Conservation (phyloP, 2,888 invertebrate species). For the Drosophila antonietae region DNA sequence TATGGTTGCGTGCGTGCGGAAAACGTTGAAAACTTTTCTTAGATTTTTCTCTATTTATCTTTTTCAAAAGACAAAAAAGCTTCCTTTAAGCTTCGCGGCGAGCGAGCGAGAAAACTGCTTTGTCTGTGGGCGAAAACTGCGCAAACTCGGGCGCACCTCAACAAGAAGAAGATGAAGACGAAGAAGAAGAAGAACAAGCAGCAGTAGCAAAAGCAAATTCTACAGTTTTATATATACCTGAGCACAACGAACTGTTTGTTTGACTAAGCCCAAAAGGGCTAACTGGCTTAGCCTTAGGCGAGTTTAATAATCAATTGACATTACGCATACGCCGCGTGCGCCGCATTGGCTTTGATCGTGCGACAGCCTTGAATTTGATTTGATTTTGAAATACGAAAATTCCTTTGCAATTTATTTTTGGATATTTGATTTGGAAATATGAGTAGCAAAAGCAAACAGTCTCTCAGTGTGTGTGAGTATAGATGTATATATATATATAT, state of each 20-base stretch:
- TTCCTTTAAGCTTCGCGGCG: constrained; percentile 57
- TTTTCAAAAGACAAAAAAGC: constrained; percentile 26
- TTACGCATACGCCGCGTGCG: constrained; percentile 53
- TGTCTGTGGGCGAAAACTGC: constrained; percentile 47
- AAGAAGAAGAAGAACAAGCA: not conserved
- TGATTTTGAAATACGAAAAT: constrained; percentile 61
- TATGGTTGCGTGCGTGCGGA: constrained; percentile 73
- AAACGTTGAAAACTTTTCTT: constrained; percentile 57
- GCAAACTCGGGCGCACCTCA: constrained; percentile 70
- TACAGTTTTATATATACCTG: constrained; percentile 35
- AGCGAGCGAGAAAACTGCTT: constrained; percentile 61
- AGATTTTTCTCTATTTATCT: not conserved
- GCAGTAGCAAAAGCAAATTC: not conserved
- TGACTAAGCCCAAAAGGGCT: not conserved
- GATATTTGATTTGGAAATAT: constrained; percentile 82
- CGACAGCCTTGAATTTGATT: constrained; percentile 62
- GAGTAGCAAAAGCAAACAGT: constrained; percentile 58
- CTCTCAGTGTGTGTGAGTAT: not conserved
- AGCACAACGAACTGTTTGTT: not conserved
- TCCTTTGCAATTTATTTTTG: constrained; percentile 59
- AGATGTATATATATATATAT: too few species aligned
- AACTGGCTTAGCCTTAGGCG: constrained; percentile 23
- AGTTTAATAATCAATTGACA: constrained; percentile 5
- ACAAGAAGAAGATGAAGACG: not conserved
- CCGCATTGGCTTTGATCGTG: not conserved